Conservation (phyloP, 2,888 invertebrate genomes). For the Caenorhabditis becei region DNA sequence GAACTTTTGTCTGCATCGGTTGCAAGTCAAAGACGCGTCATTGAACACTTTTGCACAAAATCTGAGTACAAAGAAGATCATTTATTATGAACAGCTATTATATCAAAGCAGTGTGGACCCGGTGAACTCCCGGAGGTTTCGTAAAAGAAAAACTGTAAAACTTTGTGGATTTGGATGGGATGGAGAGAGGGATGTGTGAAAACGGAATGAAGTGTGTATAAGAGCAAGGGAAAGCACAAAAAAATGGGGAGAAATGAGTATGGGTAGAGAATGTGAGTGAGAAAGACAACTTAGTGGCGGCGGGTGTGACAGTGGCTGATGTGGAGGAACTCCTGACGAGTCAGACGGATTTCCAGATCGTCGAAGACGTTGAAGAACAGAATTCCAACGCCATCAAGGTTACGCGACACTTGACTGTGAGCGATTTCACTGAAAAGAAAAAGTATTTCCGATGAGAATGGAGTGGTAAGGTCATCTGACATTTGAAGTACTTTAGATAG, state of each 20-base stretch:
- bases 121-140: conserved; percentile 14
- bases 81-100: conserved; percentile 21
- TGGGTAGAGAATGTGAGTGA: conserved; percentile 10
- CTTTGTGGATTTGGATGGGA: conserved; percentile 10
- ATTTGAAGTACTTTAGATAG: background rate
- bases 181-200: background rate
- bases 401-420: conserved; percentile 56
- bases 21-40: background rate
- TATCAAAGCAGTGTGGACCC: conserved; percentile 12
- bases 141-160: background rate
- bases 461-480: background rate
- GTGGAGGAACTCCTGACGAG: conserved; percentile 74
- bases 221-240: conserved; percentile 7
- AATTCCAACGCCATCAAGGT: conserved; percentile 77
- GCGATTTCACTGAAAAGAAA: conserved; percentile 53
- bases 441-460: background rate
- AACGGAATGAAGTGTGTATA: conserved; percentile 20
- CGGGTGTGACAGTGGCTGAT: conserved; percentile 70
- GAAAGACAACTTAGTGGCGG: conserved; percentile 50
- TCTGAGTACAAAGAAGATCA: background rate
- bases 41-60: background rate
- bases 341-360: conserved; percentile 67
- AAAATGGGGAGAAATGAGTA: conserved; percentile 2
- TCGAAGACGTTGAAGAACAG: conserved; percentile 76
- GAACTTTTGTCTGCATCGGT: background rate